Evolutionary conservation across 2,888 invertebrate genomes (phyloP), one percentile per base, ranked within the genome.

Genomic region (Metellina segmentata): DNA sequence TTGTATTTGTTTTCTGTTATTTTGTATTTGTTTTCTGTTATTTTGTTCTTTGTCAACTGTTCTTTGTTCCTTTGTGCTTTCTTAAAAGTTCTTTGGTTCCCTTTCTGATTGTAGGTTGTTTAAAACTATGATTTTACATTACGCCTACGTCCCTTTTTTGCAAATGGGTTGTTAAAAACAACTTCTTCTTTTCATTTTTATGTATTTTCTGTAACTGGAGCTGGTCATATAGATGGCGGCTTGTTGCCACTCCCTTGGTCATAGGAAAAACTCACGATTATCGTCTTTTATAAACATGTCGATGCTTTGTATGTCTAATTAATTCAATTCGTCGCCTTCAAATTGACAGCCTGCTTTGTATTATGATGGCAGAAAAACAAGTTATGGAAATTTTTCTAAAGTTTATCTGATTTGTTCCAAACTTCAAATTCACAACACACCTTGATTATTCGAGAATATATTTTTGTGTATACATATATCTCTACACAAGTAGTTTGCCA

Each of bases 311-410:
- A 53, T 16, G 11, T 8, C 20, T 75, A 53, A 85, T 85, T 16
- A 53, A 85, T 85, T 52, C 85, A n/a, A 6, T 7, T 52, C 19
- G 34, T 74, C 75, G 34, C 85, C 85, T 53, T 75, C 51, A 53
- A 61, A 72, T 85, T 85, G 85, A 85, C 85, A 75, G n/a, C 13
- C 13, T 51, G 19, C 72, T 72, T 81, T 71, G 82, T 71, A 61
- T 61, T 13, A 6, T 34, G n/a, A 48, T 61, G 9, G 74, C 13
- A 61, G 74, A 51, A 9, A 51, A 19, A 71, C 20, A 7, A 7
- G 82, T 72, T 69, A 79, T 79, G 79, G 82, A 82, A 82, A 82
- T 82, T 51, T 16, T 1, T 61, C 61, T 61, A 11, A 9, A 61
- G 61, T 61, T 61, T 61, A 16, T 61, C 61, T 61, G 16, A 61